Conservation (phyloP, 2,113 vertebrate genomes). For the Gadus macrocephalus region DNA sequence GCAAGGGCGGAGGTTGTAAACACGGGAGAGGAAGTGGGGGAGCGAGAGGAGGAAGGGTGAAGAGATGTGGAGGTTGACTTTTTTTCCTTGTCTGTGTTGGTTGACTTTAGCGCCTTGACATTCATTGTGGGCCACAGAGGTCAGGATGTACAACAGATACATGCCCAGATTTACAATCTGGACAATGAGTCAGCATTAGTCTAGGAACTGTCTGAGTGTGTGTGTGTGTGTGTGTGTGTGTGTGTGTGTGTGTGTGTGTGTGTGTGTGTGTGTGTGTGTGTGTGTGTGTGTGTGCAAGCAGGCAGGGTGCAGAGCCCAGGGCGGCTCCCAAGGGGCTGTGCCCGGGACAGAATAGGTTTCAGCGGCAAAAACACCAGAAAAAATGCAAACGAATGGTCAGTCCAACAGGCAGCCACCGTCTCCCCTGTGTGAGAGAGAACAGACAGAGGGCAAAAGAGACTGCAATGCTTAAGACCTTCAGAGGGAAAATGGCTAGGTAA, state of each 20-base stretch:
- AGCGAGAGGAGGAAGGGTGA: background rate
- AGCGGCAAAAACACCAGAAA: conserved; percentile 20
- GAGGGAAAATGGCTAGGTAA: too few species aligned
- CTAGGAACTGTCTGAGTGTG: background rate
- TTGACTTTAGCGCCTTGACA: conserved; percentile 25
- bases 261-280: conserved; percentile 14
- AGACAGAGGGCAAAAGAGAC: too few species aligned
- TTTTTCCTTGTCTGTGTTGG: background rate
- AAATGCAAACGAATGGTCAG: background rate
- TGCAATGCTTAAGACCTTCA: too few species aligned
- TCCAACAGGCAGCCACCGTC: conserved; percentile 14
- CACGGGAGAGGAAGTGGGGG: background rate
- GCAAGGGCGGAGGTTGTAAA: background rate
- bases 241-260: background rate
- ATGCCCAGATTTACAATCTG: background rate
- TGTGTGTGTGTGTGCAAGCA: conserved; percentile 28
- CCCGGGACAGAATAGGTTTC: conserved; percentile 32
- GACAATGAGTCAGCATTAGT: conserved; percentile 37
- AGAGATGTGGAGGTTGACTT: too few species aligned
- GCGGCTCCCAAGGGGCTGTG: conserved; percentile 17
- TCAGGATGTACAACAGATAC: background rate
- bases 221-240: background rate
- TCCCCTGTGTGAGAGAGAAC: background rate
- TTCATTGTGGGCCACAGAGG: conserved; percentile 19
- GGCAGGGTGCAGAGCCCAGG: conserved; percentile 19